Percentiles rank a stretch among this genome's conserved stretches.
phyloP scores from a whole-genome alignment of 2,888 invertebrate species.

The Drosophila anomalipes region DNA sequence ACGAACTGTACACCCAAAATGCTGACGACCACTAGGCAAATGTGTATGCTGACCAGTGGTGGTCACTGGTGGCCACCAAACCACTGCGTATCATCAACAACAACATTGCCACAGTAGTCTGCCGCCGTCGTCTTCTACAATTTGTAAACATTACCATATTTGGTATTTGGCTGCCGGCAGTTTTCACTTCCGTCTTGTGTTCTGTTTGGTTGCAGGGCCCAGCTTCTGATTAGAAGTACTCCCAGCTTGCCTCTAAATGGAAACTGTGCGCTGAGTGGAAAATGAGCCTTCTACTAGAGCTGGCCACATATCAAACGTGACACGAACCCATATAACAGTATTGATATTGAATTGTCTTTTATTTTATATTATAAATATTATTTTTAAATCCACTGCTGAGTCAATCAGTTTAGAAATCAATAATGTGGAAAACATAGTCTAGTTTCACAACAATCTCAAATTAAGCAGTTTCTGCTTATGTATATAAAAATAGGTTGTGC shows the following conservation, averaged over 20 bases:
- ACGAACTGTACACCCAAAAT: conserved; percentile 20
- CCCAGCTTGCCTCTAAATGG: conserved; percentile 25
- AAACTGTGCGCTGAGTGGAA: conserved; percentile 15
- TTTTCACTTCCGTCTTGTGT: conserved; percentile 60
- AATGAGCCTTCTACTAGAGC: conserved; percentile 10
- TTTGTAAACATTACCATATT: conserved; percentile 84
- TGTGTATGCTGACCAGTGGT: conserved; percentile 51
- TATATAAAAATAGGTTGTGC: neutral
- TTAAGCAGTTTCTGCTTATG: neutral
- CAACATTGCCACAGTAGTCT: conserved; percentile 11
- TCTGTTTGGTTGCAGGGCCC: conserved; percentile 27
- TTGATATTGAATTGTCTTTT: neutral
- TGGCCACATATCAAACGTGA: neutral
- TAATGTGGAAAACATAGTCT: neutral
- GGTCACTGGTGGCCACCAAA: conserved; percentile 48
- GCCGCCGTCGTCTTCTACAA: conserved; percentile 70
- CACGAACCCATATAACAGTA: neutral
- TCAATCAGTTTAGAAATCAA: neutral
- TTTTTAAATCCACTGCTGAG: neutral
- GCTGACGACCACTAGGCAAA: conserved; percentile 61
- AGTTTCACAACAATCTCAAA: neutral
- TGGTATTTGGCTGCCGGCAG: conserved; percentile 62
- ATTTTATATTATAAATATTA: neutral
- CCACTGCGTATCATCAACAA: conserved; percentile 37
- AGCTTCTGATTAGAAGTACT: conserved; percentile 9